A percentile compares a stretch with the other conserved stretches of the same genome.
These are phyloP conservation scores for Meloidogyne exigua DNA, from an alignment of 1,140 invertebrate species.

Conservation along the genomic window DNA sequence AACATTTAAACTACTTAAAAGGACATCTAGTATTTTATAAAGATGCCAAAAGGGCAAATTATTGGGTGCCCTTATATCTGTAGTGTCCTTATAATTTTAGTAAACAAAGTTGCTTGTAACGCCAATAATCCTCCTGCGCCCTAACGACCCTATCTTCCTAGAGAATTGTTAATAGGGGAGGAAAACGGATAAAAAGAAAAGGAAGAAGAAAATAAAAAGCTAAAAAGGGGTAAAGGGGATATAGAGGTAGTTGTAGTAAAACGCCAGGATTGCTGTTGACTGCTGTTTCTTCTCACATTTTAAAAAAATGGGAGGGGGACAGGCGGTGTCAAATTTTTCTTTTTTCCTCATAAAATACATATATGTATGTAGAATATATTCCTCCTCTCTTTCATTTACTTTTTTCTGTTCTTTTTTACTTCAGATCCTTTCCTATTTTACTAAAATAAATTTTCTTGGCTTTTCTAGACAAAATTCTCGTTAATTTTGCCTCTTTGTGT, in stretches of 20 bases:
- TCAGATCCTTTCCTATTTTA: constrained; percentile 8
- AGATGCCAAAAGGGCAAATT: too few relatives aligned
- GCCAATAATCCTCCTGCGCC: neutral
- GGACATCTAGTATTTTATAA: too few relatives aligned
- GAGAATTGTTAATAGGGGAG: neutral
- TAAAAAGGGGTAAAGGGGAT: neutral
- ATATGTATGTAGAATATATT: too few relatives aligned
- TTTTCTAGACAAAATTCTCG: neutral
- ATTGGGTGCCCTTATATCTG: too few relatives aligned
- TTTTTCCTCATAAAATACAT: neutral
- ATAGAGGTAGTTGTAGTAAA: neutral
- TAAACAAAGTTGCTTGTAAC: too few relatives aligned
- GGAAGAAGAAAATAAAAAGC: neutral
- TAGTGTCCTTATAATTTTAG: too few relatives aligned
- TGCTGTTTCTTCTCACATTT: neutral
- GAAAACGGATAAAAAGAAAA: neutral
- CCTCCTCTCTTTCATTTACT: neutral
- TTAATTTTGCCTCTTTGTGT: neutral
- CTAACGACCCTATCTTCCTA: neutral
- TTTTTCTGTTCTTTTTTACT: neutral
- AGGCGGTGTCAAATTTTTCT: neutral
- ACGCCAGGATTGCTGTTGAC: neutral
- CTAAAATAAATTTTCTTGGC: neutral
- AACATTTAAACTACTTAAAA: too few relatives aligned
- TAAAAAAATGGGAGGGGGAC: neutral